Base-by-base conservation (phyloP, 1,140 invertebrate genomes). In the Cepaea nemoralis region DNA sequence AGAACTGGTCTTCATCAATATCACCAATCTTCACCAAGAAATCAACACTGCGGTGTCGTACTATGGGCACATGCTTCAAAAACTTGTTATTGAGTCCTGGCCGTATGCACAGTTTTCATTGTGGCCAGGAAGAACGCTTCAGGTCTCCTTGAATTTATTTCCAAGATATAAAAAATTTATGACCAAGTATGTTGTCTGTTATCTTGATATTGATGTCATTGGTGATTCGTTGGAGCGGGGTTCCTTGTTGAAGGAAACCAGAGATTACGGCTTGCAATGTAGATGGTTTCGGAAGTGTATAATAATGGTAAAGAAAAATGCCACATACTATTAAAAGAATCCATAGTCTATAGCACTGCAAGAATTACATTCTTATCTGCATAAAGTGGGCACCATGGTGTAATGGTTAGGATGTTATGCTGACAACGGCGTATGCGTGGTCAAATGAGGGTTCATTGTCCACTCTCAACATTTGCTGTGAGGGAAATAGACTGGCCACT, bases 11-110 rank as follows among this genome's bases (percentile, higher is more conserved):
- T 77, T 90, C 14, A 87, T 87, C 69, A 90, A 88, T 10, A 88
- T 88, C 40, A 89, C 89, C 22, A 80, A 77, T 42, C 84, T 90
- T 55, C 85, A 79, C 69, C 83, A 87, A 22, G 89, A 90, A 81
- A 82, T 90, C 10, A 86, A 83, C 55, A 84, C 77, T 35, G 87
- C 87, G 10, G 66, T 84, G 16, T 63, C 35, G 14, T 87, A 81
- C 71, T 90, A 89, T 75, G 69, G 75, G n/a, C 69, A 87, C n/a
- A 85, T 85, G 3, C 71, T 90, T 35, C 84, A 88, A 50, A 85
- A 83, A 40, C 45, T 90, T 19, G 85, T 88, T 2, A 66, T 90
- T 14, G 85, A 87, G 31, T 88, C 89, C 2, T 74, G 85, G 59
- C 77, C n/a, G n/a, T n/a, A n/a, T n/a, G n/a, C n/a, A n/a, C n/a